Percentiles rank a stretch among this genome's conserved stretches.
Conservation (phyloP, 2,797 vertebrate species). For the Neosalanx taihuensis region DNA sequence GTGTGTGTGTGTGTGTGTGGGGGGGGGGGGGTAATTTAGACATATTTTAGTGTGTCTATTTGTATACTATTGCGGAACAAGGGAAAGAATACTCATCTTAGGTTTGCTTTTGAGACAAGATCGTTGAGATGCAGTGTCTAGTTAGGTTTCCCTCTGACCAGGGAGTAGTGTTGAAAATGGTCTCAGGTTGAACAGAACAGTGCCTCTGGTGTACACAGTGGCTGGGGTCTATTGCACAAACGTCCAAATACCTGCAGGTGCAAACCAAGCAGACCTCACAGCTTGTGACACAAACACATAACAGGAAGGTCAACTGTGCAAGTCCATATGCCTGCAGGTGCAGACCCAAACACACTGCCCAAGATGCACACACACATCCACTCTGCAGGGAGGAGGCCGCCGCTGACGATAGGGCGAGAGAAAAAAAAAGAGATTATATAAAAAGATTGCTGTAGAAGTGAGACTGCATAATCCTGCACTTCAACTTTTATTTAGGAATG, state of each 20-base stretch:
- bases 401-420: not conserved
- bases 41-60: too few relatives aligned
- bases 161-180: not conserved
- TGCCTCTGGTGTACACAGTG: not conserved
- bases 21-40: not conserved
- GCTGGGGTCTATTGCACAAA: not conserved
- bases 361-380: constrained; percentile 1
- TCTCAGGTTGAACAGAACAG: not conserved
- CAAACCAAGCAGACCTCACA: not conserved
- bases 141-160: not conserved
- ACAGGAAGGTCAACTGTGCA: not conserved
- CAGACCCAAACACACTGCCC: not conserved
- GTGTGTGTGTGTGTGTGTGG: not conserved
- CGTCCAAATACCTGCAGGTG: not conserved
- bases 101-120: not conserved
- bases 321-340: not conserved
- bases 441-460: constrained; percentile 33
- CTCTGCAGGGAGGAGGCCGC: not conserved
- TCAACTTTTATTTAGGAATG: constrained; percentile 37
- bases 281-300: not conserved
- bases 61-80: not conserved
- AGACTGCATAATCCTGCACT: constrained; percentile 43
- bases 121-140: not conserved
- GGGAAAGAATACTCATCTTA: not conserved
- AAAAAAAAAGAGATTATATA: constrained; percentile 15